phyloP scores from a whole-genome alignment of 2,888 invertebrate genomes.

The Zelleria hepariella region DNA sequence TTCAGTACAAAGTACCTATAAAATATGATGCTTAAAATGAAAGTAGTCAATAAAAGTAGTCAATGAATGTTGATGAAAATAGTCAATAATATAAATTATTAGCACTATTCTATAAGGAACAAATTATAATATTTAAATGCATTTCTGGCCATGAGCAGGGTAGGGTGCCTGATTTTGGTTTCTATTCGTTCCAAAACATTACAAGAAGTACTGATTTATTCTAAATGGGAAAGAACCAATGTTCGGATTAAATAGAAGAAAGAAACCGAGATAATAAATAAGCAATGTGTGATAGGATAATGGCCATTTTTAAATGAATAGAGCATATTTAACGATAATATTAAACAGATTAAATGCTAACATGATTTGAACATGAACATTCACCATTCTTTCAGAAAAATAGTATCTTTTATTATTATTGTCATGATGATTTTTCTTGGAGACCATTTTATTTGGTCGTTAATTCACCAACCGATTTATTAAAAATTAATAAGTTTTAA shows the following conservation, averaged over 20 bases:
- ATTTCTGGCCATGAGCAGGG: slow-evolving; percentile 26
- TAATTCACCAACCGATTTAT: slow-evolving; percentile 13
- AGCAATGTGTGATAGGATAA: not conserved
- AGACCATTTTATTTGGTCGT: slow-evolving; percentile 13
- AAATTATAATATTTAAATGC: slow-evolving; percentile 37
- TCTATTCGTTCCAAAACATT: not conserved
- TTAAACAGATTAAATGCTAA: not conserved
- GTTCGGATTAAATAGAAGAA: not conserved
- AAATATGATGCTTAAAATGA: not conserved
- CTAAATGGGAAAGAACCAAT: not conserved
- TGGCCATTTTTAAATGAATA: slow-evolving; percentile 1
- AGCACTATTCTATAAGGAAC: slow-evolving; percentile 31
- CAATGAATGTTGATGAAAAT: no score
- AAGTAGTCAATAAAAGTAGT: not conserved
- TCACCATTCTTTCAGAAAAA: slow-evolving; percentile 37
- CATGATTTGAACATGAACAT: not conserved
- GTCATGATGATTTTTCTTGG: slow-evolving; percentile 53
- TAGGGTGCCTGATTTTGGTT: not conserved
- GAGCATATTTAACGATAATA: not conserved
- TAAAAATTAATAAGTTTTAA: slow-evolving; percentile 19
- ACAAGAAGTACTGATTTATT: not conserved
- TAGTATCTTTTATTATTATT: slow-evolving; percentile 56
- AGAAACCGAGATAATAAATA: not conserved
- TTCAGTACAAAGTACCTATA: not conserved
- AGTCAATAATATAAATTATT: not conserved